Evolutionary conservation across 2,888 invertebrate genomes (phyloP).

Genomic region (Laothoe populi): DNA sequence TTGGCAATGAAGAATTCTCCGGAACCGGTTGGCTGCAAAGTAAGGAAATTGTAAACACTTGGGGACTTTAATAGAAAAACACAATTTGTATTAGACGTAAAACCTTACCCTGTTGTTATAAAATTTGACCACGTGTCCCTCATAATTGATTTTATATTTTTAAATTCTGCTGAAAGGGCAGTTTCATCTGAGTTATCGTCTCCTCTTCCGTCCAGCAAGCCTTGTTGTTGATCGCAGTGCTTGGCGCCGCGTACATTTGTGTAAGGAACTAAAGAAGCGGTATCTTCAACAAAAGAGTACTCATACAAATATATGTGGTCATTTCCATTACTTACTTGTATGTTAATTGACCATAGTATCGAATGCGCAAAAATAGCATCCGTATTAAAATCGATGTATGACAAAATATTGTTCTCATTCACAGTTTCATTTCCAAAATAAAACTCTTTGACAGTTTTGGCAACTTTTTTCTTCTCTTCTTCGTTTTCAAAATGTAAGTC

Average conservation of each 20-base stretch:
- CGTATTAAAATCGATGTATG: constrained; percentile 41
- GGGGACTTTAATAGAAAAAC: background rate
- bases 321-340: constrained; percentile 43
- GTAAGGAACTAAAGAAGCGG: constrained; percentile 37
- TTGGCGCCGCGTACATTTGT: background rate
- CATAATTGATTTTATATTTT: constrained; percentile 37
- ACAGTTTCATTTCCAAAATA: constrained; percentile 46
- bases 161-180: constrained; percentile 34
- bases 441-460: constrained; percentile 40
- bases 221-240: background rate
- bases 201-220: background rate
- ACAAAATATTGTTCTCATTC: constrained; percentile 31
- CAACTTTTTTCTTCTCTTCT: constrained; percentile 36
- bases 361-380: constrained; percentile 56
- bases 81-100: background rate
- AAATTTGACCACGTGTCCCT: constrained; percentile 47
- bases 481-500: constrained; percentile 39
- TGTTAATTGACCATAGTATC: constrained; percentile 37
- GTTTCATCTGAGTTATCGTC: constrained; percentile 23
- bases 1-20: constrained; percentile 7
- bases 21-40: constrained; percentile 12
- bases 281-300: constrained; percentile 48
- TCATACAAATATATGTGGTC: constrained; percentile 53
- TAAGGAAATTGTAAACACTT: background rate
- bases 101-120: constrained; percentile 43